phyloP scores from a whole-genome alignment of 2,888 invertebrate species.

The Microctonus aethiopoides region DNA sequence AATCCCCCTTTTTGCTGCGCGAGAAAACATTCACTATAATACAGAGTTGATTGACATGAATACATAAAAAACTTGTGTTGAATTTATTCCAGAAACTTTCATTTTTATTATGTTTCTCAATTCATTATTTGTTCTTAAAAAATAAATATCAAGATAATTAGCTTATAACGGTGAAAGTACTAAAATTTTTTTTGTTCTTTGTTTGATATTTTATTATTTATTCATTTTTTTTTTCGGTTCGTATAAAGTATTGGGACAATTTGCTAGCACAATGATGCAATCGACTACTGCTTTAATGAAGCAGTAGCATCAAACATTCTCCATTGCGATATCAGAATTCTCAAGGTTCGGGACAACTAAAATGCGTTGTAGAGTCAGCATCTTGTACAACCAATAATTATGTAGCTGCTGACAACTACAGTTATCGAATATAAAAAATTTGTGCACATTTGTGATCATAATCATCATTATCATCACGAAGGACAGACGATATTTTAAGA shows the following conservation, averaged over 20 bases:
- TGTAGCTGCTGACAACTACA: not conserved
- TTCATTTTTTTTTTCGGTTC: not conserved
- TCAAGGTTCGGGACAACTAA: not conserved
- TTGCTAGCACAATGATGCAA: not conserved
- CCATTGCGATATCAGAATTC: not conserved
- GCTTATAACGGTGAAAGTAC: not conserved
- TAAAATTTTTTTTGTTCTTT: not conserved
- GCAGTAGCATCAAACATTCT: not conserved
- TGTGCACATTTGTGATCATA: not conserved
- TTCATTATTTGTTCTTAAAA: not conserved
- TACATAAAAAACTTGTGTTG: not conserved
- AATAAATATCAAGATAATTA: not conserved
- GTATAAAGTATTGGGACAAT: not conserved
- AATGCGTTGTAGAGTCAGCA: not conserved
- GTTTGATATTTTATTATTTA: too few relatives aligned
- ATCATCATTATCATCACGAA: not conserved
- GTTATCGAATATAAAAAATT: not conserved
- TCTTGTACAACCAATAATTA: not conserved
- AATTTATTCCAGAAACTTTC: not conserved
- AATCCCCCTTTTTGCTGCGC: not conserved
- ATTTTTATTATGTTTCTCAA: not conserved
- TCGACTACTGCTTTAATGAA: not conserved
- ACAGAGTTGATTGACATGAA: not conserved
- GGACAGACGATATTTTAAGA: too few relatives aligned
- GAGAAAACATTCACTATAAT: not conserved